These are phyloP conservation scores for Acestrorhynchus altus DNA, from an alignment of 2,797 vertebrate species.

Conservation along the genomic window DNA sequence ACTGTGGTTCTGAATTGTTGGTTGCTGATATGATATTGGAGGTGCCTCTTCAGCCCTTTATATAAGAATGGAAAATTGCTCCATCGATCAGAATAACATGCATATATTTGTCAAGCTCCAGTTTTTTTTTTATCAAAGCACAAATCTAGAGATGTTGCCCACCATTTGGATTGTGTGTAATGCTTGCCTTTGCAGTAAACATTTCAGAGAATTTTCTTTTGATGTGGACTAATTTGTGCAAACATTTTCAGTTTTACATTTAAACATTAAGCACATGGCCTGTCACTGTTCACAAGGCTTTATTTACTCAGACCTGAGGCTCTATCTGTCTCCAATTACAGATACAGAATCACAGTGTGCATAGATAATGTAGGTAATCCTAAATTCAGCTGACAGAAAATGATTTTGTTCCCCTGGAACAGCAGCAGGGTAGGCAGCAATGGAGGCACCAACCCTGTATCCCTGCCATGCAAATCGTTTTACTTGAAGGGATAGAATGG, in stretches of 20 bases:
- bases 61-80: neutral
- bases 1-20: constrained; percentile 18
- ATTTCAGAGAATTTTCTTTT: neutral
- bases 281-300: neutral
- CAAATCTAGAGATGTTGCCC: neutral
- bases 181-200: constrained; percentile 14
- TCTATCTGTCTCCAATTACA: neutral
- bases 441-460: neutral
- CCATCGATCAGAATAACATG: neutral
- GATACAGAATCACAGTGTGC: neutral
- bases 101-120: neutral
- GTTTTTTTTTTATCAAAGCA: constrained; percentile 6
- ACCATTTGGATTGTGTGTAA: neutral
- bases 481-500: constrained; percentile 57
- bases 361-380: neutral
- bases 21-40: constrained; percentile 12
- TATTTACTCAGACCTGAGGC: constrained; percentile 8
- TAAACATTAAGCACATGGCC: constrained; percentile 9
- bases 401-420: neutral
- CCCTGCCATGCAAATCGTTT: constrained; percentile 1
- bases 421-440: neutral
- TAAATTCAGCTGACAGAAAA: neutral
- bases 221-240: constrained; percentile 11
- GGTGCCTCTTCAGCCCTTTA: constrained; percentile 22
- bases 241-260: constrained; percentile 4